phyloP scores from a whole-genome alignment of 2,888 invertebrate species.

The Folsomia manolachei region DNA sequence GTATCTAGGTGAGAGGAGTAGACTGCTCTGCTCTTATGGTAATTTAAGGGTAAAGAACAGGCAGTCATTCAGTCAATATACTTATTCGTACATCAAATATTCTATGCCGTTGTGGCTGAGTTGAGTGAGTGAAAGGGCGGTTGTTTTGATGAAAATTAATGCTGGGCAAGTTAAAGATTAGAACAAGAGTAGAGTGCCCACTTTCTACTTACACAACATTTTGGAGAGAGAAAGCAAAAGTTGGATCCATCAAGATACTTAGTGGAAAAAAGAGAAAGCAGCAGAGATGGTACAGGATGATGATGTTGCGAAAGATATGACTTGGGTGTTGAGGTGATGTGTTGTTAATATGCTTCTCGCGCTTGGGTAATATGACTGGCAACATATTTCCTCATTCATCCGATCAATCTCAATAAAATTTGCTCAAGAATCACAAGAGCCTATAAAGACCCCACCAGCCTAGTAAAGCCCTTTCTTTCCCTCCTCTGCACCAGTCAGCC shows the following conservation, averaged over 20 bases:
- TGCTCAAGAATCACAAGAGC: conserved; percentile 20
- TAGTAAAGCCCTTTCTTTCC: too few relatives aligned
- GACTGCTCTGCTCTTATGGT: not conserved
- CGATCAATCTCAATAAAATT: conserved; percentile 39
- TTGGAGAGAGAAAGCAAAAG: too few relatives aligned
- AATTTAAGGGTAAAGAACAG: not conserved
- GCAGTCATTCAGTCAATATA: not conserved
- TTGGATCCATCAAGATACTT: too few relatives aligned
- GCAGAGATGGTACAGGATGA: not conserved
- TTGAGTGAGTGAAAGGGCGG: not conserved
- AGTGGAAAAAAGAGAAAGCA: too few relatives aligned
- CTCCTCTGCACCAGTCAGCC: too few relatives aligned
- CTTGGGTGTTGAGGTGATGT: not conserved
- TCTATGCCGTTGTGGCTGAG: not conserved
- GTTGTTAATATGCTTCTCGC: conserved; percentile 10
- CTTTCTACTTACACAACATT: too few relatives aligned
- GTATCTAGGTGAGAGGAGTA: too few relatives aligned
- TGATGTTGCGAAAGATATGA: conserved; percentile 2
- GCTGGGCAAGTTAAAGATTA: conserved; percentile 19
- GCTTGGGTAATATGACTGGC: conserved; percentile 14
- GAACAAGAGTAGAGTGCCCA: too few relatives aligned
- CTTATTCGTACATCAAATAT: too few relatives aligned
- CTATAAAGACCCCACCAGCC: not conserved
- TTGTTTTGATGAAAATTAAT: conserved; percentile 25
- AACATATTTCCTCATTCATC: conserved; percentile 24